Conservation (phyloP, 2,888 invertebrate species). For the Pyralis farinalis region DNA sequence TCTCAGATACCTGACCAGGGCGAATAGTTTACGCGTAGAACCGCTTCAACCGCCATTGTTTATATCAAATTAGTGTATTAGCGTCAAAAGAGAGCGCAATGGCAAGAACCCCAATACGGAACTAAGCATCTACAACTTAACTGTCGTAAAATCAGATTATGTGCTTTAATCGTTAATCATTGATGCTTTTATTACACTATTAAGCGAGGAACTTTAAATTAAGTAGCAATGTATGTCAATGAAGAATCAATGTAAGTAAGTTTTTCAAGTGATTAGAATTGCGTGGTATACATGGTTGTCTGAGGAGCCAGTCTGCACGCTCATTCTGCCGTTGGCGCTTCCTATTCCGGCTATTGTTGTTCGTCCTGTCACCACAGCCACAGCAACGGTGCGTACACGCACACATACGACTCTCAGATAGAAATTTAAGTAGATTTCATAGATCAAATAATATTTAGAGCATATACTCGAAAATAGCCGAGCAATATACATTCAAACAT, state of each 20-base stretch:
- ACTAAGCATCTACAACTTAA: slow-evolving; percentile 27
- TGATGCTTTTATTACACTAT: too few relatives aligned
- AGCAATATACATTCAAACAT: too few relatives aligned
- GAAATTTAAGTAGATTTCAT: slow-evolving; percentile 16
- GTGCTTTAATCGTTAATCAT: too few relatives aligned
- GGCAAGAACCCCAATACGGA: slow-evolving; percentile 65
- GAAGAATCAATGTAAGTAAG: neutral
- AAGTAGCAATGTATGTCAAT: neutral
- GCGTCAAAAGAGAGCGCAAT: slow-evolving; percentile 43
- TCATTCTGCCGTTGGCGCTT: slow-evolving; percentile 67
- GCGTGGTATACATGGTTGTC: slow-evolving; percentile 21
- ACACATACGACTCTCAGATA: slow-evolving; percentile 22
- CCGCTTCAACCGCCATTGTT: slow-evolving; percentile 41
- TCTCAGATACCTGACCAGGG: slow-evolving; percentile 37
- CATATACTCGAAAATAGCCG: too few relatives aligned
- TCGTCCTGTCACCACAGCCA: slow-evolving; percentile 55
- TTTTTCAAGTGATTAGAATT: neutral
- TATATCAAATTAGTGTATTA: slow-evolving; percentile 48
- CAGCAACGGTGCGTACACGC: slow-evolving; percentile 52
- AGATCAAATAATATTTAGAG: slow-evolving; percentile 17
- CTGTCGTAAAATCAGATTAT: too few relatives aligned
- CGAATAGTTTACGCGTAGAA: slow-evolving; percentile 47
- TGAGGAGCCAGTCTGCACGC: slow-evolving; percentile 55
- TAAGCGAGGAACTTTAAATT: neutral
- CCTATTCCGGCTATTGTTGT: slow-evolving; percentile 79